Evolutionary conservation across 35 echinoderm and acorn worm species (phyloP).

Genomic region (Acanthaster planci): DNA sequence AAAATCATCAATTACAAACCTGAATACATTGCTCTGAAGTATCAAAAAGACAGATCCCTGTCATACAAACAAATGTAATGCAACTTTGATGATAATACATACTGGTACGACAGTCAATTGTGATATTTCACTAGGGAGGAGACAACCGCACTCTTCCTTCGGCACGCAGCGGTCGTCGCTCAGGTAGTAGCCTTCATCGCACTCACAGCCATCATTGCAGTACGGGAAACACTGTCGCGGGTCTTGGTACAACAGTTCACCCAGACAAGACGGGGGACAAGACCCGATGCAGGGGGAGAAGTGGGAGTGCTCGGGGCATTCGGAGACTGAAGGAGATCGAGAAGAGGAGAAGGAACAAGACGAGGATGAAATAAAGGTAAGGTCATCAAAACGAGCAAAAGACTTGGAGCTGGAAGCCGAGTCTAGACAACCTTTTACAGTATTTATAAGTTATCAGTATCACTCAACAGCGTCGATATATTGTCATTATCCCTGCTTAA

Average conservation of each 20-base stretch:
- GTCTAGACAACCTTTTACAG: too few species aligned
- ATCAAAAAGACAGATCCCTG: too few species aligned
- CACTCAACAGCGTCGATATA: too few species aligned
- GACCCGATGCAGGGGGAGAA: background rate
- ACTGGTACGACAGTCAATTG: background rate
- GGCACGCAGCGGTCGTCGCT: background rate
- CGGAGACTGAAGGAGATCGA: background rate
- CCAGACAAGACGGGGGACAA: background rate
- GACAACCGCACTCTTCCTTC: background rate
- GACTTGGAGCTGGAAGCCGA: too few species aligned
- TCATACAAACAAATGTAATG: too few species aligned
- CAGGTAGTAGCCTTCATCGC: background rate
- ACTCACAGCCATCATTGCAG: slow-evolving; percentile 8
- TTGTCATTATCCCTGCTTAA: too few species aligned
- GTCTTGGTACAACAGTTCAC: background rate
- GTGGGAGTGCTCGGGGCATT: background rate
- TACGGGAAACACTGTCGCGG: background rate
- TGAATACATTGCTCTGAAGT: too few species aligned
- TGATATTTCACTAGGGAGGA: background rate
- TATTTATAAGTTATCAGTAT: too few species aligned
- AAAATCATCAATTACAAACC: too few species aligned
- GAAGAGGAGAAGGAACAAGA: background rate
- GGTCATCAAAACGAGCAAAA: too few species aligned
- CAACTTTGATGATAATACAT: background rate
- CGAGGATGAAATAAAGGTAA: background rate